phyloP scores from a whole-genome alignment of 2,113 vertebrate genomes.

The Bettongia penicillata region DNA sequence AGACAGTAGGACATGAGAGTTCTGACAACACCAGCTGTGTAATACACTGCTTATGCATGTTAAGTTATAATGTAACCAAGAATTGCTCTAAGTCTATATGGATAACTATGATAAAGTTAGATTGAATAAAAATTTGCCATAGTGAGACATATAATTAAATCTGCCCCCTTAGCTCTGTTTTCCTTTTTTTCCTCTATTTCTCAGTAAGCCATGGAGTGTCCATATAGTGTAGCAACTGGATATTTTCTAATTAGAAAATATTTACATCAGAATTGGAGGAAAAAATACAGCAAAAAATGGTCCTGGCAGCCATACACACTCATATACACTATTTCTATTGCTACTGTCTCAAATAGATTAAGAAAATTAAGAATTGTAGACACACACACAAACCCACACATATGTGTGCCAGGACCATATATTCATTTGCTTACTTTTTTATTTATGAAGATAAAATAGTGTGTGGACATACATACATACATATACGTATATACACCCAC shows the following conservation, averaged over 20 bases:
- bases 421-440: too few relatives aligned
- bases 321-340: too few relatives aligned
- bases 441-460: too few relatives aligned
- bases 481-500: too few relatives aligned
- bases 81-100: background rate
- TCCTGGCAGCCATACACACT: background rate
- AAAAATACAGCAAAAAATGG: background rate
- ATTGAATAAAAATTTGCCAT: background rate
- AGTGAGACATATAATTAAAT: background rate
- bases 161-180: background rate
- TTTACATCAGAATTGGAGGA: background rate
- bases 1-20: slow-evolving; percentile 72
- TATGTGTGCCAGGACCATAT: too few relatives aligned
- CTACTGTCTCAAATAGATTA: too few relatives aligned
- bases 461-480: too few relatives aligned
- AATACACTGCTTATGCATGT: slow-evolving; percentile 49
- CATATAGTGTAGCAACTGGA: background rate
- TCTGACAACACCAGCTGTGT: slow-evolving; percentile 11
- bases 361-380: too few relatives aligned
- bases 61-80: background rate
- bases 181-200: background rate
- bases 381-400: too few relatives aligned
- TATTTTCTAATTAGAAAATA: background rate
- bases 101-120: slow-evolving; percentile 32
- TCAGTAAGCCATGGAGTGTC: background rate